Evolutionary conservation across 1,140 invertebrate species (phyloP).

Genomic region (Dinothrombium tinctorium): DNA sequence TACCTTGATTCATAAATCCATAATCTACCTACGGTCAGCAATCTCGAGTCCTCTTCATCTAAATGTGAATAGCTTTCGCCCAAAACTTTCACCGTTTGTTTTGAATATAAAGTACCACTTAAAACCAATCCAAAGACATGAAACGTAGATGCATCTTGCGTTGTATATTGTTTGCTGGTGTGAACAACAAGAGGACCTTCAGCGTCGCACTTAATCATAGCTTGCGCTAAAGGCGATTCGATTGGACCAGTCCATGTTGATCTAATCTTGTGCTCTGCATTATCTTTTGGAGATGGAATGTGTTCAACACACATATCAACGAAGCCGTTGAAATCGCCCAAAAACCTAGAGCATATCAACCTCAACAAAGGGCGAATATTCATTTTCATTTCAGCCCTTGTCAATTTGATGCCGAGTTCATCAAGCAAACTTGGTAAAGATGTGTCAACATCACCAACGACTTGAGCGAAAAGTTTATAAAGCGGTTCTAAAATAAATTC

Average conservation of each 20-base stretch:
- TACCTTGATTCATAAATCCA: constrained; percentile 94
- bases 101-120: constrained; percentile 81
- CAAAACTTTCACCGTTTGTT: constrained; percentile 71
- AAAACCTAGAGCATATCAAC: constrained; percentile 72
- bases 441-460: constrained; percentile 91
- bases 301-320: constrained; percentile 91
- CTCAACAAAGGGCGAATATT: constrained; percentile 82
- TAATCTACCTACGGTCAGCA: constrained; percentile 72
- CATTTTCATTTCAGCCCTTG: constrained; percentile 81
- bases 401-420: constrained; percentile 75
- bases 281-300: constrained; percentile 70
- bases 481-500: constrained; percentile 96
- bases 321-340: constrained; percentile 73
- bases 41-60: constrained; percentile 92
- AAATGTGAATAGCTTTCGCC: constrained; percentile 92
- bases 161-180: constrained; percentile 98
- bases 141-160: constrained; percentile 87
- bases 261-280: constrained; percentile 62
- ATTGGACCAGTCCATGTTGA: constrained; percentile 78
- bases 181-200: constrained; percentile 71
- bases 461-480: constrained; percentile 96
- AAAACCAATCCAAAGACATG: constrained; percentile 83
- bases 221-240: constrained; percentile 49
- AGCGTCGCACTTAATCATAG: constrained; percentile 79
- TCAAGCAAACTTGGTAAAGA: constrained; percentile 55